A percentile compares a stretch with the other conserved stretches of the same genome.
Evolutionary conservation across 2,888 invertebrate species (phyloP).

Genomic region (Drosophila monieri): DNA sequence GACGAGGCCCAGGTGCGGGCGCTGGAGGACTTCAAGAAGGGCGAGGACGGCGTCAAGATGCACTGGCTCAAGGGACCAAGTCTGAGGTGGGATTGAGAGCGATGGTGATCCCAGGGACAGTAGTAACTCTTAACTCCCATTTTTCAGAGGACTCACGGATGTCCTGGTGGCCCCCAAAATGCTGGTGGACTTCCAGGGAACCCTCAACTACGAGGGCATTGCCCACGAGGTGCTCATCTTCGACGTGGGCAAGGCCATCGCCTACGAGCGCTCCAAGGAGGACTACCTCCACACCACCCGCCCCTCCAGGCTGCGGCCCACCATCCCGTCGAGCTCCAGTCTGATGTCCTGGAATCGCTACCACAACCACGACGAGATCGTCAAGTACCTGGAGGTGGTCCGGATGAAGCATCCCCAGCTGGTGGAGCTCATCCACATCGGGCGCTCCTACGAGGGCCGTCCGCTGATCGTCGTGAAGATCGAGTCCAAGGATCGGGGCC

Average conservation of each 20-base stretch:
- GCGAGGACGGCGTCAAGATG: constrained; percentile 85
- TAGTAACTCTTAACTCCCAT: not conserved
- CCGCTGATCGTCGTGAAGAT: constrained; percentile 90
- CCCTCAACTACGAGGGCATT: constrained; percentile 87
- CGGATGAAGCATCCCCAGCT: constrained; percentile 87
- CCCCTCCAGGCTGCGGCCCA: constrained; percentile 41
- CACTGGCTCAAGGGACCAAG: constrained; percentile 87
- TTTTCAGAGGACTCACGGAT: constrained; percentile 86
- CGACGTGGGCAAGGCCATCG: constrained; percentile 90
- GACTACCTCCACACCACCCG: constrained; percentile 81
- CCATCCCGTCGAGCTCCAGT: constrained; percentile 55
- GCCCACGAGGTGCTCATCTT: constrained; percentile 88
- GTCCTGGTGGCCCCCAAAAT: constrained; percentile 89
- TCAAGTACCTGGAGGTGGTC: constrained; percentile 88
- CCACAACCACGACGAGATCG: constrained; percentile 89
- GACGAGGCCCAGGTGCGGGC: constrained; percentile 84
- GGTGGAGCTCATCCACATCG: constrained; percentile 89
- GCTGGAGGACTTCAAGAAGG: constrained; percentile 83
- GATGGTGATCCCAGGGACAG: too few species aligned
- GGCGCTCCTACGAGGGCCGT: constrained; percentile 89
- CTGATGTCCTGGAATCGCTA: constrained; percentile 89
- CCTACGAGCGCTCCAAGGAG: constrained; percentile 87
- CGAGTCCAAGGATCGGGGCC: constrained; percentile 80
- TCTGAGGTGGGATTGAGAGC: constrained; percentile 78
- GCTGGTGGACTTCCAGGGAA: constrained; percentile 80